Percentiles rank a stretch among this genome's conserved stretches.
Conservation (phyloP, 2,113 vertebrate species). For the Furnarius figulus region DNA sequence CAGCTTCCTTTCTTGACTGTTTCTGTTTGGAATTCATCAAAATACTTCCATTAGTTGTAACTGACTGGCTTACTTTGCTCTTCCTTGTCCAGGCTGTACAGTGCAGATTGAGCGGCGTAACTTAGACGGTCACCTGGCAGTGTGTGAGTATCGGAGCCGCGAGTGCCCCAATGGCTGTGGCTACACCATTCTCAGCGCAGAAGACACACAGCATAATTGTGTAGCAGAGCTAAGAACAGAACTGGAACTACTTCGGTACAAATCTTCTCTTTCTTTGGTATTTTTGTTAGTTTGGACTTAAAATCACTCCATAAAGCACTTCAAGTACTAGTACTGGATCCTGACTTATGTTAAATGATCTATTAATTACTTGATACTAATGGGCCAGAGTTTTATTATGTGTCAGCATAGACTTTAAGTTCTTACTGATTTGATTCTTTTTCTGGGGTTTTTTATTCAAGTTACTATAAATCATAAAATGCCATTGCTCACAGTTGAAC, state of each 20-base stretch:
- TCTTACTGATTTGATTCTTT: neutral
- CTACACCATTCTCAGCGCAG: slow-evolving; percentile 74
- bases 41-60: neutral
- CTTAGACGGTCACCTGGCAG: slow-evolving; percentile 81
- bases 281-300: neutral
- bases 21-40: neutral
- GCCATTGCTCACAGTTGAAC: neutral
- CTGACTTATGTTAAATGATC: neutral
- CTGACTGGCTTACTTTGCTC: neutral
- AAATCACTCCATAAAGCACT: neutral
- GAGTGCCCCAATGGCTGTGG: slow-evolving; percentile 85
- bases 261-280: neutral
- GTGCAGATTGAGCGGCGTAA: slow-evolving; percentile 79
- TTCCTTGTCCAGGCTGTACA: slow-evolving; percentile 73
- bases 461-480: neutral
- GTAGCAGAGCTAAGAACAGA: slow-evolving; percentile 84
- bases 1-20: neutral
- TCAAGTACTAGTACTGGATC: neutral
- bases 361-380: neutral
- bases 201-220: slow-evolving; percentile 84
- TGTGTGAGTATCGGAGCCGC: slow-evolving; percentile 82
- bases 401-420: neutral
- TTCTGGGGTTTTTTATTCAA: neutral
- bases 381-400: neutral
- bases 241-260: slow-evolving; percentile 84